These are phyloP conservation scores for Onychomys leucogaster DNA, from an alignment of 2,797 vertebrate genomes.

Conservation along the genomic window DNA sequence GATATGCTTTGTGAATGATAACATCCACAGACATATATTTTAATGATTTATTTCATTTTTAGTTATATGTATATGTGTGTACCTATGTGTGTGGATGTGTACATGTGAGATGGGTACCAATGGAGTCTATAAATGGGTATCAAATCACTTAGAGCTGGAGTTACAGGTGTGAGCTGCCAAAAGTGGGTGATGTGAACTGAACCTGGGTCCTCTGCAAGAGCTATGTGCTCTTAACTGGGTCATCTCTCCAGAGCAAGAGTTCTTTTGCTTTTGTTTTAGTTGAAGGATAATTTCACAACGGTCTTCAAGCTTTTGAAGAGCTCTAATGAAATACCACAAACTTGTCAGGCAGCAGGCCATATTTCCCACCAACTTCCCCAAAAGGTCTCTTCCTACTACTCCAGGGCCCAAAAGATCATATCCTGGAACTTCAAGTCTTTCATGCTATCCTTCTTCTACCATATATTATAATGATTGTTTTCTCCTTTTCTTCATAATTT, in stretches of 20 bases:
- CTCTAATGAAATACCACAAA: not conserved
- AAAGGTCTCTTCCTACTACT: not conserved
- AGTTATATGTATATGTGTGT: not conserved
- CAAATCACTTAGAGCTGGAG: not conserved
- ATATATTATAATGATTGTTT: not conserved
- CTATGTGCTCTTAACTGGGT: not conserved
- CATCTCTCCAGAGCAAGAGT: not conserved
- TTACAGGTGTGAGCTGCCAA: not conserved
- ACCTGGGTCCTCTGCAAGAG: not conserved
- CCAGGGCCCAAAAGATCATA: not conserved
- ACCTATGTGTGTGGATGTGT: no score
- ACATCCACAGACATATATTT: not conserved
- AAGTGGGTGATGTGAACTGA: not conserved
- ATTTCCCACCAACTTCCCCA: not conserved
- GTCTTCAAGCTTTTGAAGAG: not conserved
- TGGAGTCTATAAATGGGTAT: no score
- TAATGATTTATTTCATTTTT: not conserved
- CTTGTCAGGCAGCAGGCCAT: not conserved
- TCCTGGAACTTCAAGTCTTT: not conserved
- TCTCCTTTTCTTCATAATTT: slow-evolving; percentile 24
- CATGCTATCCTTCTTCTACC: not conserved
- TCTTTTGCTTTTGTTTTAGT: not conserved
- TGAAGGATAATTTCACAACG: not conserved
- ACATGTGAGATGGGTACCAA: no score
- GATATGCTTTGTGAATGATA: slow-evolving; percentile 4